Percentiles rank a stretch among this genome's conserved stretches.
These are phyloP conservation scores for Neoarius graeffei DNA, from an alignment of 2,113 vertebrate genomes.

Conservation along the genomic window DNA sequence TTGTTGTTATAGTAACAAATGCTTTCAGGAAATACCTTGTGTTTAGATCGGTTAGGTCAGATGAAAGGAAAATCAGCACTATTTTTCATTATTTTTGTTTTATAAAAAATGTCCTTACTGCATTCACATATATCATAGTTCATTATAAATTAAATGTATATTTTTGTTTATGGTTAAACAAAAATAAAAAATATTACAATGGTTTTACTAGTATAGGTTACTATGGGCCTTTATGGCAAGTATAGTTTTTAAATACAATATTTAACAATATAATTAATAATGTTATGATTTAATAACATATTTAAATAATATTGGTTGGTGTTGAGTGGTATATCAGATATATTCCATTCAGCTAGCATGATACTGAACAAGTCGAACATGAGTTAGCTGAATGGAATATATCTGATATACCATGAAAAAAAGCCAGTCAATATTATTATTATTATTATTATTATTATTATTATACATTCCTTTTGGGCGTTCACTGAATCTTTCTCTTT, in stretches of 20 bases:
- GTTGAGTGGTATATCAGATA: no score
- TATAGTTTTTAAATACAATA: background rate
- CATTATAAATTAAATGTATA: background rate
- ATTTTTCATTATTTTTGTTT: background rate
- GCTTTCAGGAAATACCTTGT: background rate
- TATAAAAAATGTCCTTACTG: background rate
- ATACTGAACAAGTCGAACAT: no score
- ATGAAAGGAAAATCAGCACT: background rate
- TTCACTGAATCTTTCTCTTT: no score
- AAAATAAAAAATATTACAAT: background rate
- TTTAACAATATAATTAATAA: background rate
- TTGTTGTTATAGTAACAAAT: background rate
- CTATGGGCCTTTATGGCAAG: background rate
- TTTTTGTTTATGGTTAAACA: no score
- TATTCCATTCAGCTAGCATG: no score
- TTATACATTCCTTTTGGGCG: no score
- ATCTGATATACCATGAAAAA: no score
- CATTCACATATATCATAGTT: background rate
- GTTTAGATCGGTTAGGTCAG: background rate
- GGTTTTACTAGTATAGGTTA: background rate
- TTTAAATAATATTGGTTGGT: no score
- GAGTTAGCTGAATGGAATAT: no score
- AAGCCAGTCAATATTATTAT: no score
- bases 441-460: no score
- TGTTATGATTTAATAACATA: background rate